These are phyloP conservation scores for Oryzias celebensis DNA, from an alignment of 2,113 vertebrate genomes.

Conservation along the genomic window DNA sequence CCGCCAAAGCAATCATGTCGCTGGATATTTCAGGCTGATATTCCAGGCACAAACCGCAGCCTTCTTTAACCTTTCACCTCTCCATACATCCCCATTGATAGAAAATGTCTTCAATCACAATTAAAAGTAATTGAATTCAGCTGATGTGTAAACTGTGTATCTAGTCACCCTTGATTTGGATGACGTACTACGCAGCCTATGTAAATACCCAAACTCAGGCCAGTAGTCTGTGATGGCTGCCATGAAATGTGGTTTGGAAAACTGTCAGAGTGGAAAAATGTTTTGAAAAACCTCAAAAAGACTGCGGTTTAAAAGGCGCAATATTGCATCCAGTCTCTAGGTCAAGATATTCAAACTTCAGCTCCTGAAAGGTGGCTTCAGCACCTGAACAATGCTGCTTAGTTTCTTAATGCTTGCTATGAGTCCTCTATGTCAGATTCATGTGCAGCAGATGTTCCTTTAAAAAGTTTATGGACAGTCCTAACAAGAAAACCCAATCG, in stretches of 20 bases:
- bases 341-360: slow-evolving; percentile 8
- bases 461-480: too few relatives aligned
- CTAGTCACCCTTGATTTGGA: slow-evolving; percentile 9
- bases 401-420: not conserved
- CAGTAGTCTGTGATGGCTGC: slow-evolving; percentile 24
- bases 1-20: slow-evolving; percentile 35
- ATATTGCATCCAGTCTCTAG: slow-evolving; percentile 9
- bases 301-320: slow-evolving; percentile 9
- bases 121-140: slow-evolving; percentile 14
- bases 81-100: slow-evolving; percentile 3
- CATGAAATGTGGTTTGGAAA: slow-evolving; percentile 49
- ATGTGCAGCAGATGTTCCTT: too few relatives aligned
- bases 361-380: not conserved
- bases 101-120: slow-evolving; percentile 15
- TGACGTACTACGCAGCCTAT: slow-evolving; percentile 7
- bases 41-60: slow-evolving; percentile 13
- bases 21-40: slow-evolving; percentile 14
- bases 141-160: slow-evolving; percentile 15
- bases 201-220: slow-evolving; percentile 25
- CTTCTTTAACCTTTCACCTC: slow-evolving; percentile 12
- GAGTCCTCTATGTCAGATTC: too few relatives aligned
- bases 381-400: not conserved
- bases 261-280: slow-evolving; percentile 32
- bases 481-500: too few relatives aligned
- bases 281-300: slow-evolving; percentile 32